Evolutionary conservation across 2,888 invertebrate species (phyloP).

Genomic region (Rotaria macrura): DNA sequence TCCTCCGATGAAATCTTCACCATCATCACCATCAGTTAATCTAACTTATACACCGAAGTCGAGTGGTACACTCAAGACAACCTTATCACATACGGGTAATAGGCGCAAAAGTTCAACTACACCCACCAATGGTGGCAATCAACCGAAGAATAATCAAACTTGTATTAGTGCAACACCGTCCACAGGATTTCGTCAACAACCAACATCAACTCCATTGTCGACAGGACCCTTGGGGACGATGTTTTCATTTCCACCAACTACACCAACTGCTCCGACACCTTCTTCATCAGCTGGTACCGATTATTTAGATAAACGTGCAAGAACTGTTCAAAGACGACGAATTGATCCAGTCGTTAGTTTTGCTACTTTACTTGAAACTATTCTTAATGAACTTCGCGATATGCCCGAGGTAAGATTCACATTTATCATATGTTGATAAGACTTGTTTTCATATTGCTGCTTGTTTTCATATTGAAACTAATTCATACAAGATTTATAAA

Average conservation of each 20-base stretch:
- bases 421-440: slow-evolving; percentile 43
- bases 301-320: slow-evolving; percentile 31
- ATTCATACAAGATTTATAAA: too few relatives aligned
- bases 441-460: neutral
- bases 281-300: neutral
- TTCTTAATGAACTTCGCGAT: slow-evolving; percentile 76
- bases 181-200: neutral
- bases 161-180: neutral
- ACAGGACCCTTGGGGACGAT: neutral
- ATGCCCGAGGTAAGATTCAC: slow-evolving; percentile 62
- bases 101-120: slow-evolving; percentile 11
- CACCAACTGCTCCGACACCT: neutral
- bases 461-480: too few relatives aligned
- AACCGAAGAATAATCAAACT: neutral
- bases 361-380: slow-evolving; percentile 76
- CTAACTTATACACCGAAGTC: neutral
- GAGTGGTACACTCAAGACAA: neutral
- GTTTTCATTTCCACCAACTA: slow-evolving; percentile 16
- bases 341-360: slow-evolving; percentile 84
- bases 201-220: neutral
- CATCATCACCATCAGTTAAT: neutral
- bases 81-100: neutral
- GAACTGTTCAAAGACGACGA: slow-evolving; percentile 57
- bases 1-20: neutral
- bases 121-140: neutral